A percentile compares a stretch with the other conserved stretches of the same genome.
phyloP scores from a whole-genome alignment of 2,113 vertebrate species.

The Saccopteryx leptura region DNA sequence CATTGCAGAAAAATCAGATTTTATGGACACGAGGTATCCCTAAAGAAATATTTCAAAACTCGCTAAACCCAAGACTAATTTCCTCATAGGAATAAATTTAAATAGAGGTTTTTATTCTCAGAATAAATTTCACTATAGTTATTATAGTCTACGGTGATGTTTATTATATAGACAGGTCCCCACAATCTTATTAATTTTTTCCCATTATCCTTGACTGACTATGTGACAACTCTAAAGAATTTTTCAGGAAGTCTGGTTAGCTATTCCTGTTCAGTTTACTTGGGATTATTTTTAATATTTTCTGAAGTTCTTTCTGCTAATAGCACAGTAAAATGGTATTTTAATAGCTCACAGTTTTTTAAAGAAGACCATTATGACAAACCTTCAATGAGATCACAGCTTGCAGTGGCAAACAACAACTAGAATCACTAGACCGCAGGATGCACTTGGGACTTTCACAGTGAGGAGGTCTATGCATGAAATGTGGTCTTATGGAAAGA shows the following conservation, averaged over 20 bases:
- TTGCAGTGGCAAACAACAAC: neutral
- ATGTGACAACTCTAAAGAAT: neutral
- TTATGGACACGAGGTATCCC: neutral
- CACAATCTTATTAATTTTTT: neutral
- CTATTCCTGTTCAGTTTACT: constrained; percentile 47
- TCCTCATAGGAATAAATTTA: constrained; percentile 22
- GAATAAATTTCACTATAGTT: neutral
- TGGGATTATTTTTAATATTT: constrained; percentile 54
- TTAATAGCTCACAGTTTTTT: neutral
- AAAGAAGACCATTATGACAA: neutral
- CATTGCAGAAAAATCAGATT: neutral
- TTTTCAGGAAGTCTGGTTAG: constrained; percentile 5
- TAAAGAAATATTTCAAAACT: constrained; percentile 49
- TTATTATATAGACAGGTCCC: neutral
- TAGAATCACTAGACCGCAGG: neutral
- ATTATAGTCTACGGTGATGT: neutral
- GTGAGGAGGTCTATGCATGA: neutral
- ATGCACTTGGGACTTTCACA: neutral
- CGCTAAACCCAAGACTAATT: constrained; percentile 60
- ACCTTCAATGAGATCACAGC: neutral
- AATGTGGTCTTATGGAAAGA: rapidly evolving
- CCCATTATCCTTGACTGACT: neutral
- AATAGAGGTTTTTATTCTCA: constrained; percentile 13
- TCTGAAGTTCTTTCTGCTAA: constrained; percentile 47
- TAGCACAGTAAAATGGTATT: constrained; percentile 44